Base-by-base conservation (phyloP, 2,888 invertebrate genomes). In the Myopa testacea region DNA sequence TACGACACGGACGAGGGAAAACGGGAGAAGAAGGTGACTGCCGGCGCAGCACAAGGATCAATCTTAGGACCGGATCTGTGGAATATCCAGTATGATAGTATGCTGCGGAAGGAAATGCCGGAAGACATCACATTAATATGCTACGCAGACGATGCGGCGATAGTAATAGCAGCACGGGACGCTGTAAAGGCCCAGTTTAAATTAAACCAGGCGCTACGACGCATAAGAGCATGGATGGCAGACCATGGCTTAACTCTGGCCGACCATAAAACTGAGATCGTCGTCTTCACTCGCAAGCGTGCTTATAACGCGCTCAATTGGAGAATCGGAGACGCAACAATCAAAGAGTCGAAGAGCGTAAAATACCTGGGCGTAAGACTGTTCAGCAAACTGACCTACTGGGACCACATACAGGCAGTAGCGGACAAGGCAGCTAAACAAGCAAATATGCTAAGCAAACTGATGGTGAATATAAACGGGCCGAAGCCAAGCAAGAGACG, bases 61-160 rank as follows among this genome's bases (percentile, higher is more conserved):
- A 26, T 26, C 26, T 26, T 26, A 26, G 26, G 26, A 26, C 26
- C 26, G 26, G 26, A 26, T 26, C 69, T 78, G 5, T 79, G 70
- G 78, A 79, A 79, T 37, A 60, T 45, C 4, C 69, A 63, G n/a
- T 79, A 79, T 37, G 75, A 79, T 14, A 72, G 72, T 14, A 79
- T 79, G 16, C 16, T 79, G 7, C 52, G 58, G n/a, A 72, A 77
- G 52, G 62, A 79, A 16, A 73, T 77, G 75, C 77, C 71, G 4
- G 76, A 71, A 4, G 71, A 77, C 7, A 52, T 71, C 4, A 74
- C 70, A n/a, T 68, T 76, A 3, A 68, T 78, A 34, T 60, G 75
- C n/a, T 75, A 78, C 16, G 77, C 79, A 4, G 75, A 75, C 8
- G 58, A 76, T 16, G 70, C 70, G 26, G 63, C 60, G n/a, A 63